A percentile compares a stretch with the other conserved stretches of the same genome.
Conservation (phyloP, 2,113 vertebrate species). For the Trogon melanurus region DNA sequence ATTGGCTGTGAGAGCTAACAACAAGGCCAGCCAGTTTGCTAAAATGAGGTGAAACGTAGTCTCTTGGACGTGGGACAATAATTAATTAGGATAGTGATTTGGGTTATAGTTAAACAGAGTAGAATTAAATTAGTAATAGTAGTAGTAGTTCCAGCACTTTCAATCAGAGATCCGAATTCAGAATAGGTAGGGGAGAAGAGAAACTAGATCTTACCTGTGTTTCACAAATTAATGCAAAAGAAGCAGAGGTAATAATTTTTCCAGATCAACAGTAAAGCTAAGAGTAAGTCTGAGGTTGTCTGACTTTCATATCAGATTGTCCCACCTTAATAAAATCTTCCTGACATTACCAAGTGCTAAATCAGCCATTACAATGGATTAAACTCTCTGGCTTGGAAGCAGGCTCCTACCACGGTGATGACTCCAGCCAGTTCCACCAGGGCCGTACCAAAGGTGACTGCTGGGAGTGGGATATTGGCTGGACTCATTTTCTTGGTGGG, state of each 20-base stretch:
- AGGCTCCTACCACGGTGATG: not conserved
- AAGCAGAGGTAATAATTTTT: not conserved
- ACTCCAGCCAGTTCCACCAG: not conserved
- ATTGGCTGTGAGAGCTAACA: not conserved
- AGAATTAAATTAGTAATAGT: not conserved
- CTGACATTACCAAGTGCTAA: not conserved
- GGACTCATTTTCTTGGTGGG: not conserved
- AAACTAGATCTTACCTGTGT: not conserved
- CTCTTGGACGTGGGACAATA: not conserved
- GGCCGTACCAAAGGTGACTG: not conserved
- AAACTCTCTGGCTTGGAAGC: not conserved
- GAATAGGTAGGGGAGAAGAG: not conserved
- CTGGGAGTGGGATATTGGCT: not conserved
- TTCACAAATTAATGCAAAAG: not conserved
- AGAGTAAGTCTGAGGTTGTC: not conserved
- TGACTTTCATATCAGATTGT: not conserved
- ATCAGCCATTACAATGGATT: not conserved
- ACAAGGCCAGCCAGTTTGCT: not conserved
- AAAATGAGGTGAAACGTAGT: not conserved
- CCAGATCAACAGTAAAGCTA: not conserved
- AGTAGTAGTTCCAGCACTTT: not conserved
- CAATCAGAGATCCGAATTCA: not conserved
- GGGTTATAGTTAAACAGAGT: not conserved
- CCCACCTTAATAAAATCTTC: not conserved
- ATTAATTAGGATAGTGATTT: not conserved